Conservation (phyloP, 2,113 vertebrate species). For the Mormyrus iriodes region DNA sequence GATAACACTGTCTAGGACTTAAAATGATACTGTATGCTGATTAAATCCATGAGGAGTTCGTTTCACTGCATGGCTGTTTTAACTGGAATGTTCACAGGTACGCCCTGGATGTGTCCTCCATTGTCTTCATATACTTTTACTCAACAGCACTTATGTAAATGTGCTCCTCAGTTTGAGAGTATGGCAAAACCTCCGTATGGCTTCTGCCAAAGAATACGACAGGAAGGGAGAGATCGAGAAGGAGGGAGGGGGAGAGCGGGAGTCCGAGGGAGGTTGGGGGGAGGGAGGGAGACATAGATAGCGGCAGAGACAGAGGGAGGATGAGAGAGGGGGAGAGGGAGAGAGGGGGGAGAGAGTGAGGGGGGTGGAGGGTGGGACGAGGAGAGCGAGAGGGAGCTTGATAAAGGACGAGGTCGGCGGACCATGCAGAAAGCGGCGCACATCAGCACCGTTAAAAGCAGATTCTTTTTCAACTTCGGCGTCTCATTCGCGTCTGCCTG, state of each 20-base stretch:
- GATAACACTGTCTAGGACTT: not conserved
- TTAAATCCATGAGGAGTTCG: not conserved
- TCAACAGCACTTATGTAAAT: constrained; percentile 56
- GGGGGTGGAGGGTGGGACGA: constrained; percentile 34
- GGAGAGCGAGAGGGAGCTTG: constrained; percentile 37
- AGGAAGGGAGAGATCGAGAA: not conserved
- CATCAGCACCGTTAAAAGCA: constrained; percentile 40
- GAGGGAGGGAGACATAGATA: constrained; percentile 16
- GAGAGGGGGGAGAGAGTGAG: constrained; percentile 24
- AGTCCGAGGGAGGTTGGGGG: not conserved
- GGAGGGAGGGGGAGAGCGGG: constrained; percentile 12
- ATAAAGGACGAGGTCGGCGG: constrained; percentile 38
- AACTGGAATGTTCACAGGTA: not conserved
- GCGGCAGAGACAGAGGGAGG: constrained; percentile 25
- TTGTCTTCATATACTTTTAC: constrained; percentile 27
- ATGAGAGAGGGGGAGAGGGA: constrained; percentile 12
- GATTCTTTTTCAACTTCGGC: constrained; percentile 27
- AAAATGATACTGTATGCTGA: not conserved
- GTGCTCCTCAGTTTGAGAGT: constrained; percentile 52
- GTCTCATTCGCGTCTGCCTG: not conserved
- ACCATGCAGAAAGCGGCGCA: constrained; percentile 35
- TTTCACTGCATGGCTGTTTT: not conserved
- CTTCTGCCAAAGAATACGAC: constrained; percentile 4
- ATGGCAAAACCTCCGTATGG: constrained; percentile 36
- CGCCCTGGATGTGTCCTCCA: not conserved